phyloP scores from a whole-genome alignment of 2,113 vertebrate species.

The Lepidothrix coronata region DNA sequence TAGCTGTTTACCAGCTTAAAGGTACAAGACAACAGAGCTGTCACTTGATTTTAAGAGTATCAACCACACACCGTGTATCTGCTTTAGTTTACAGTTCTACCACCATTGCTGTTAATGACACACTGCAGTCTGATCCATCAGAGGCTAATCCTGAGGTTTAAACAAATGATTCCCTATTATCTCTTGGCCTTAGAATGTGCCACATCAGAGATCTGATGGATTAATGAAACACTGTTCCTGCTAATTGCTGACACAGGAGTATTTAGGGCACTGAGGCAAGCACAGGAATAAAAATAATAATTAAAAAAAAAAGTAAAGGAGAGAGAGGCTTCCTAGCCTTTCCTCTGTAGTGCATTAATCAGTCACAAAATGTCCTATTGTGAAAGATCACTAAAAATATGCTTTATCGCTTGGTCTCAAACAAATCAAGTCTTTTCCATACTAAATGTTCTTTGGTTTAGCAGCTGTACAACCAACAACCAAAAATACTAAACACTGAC shows the following conservation, averaged over 20 bases:
- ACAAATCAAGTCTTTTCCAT: neutral
- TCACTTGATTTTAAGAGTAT: neutral
- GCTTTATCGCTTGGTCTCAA: neutral
- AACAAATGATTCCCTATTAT: slow-evolving; percentile 74
- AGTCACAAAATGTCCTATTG: slow-evolving; percentile 33
- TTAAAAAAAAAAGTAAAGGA: neutral
- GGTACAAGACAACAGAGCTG: neutral
- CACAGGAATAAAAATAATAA: slow-evolving; percentile 43
- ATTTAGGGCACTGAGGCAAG: slow-evolving; percentile 71
- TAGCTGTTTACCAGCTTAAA: neutral
- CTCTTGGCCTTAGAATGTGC: slow-evolving; percentile 74
- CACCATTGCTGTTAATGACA: slow-evolving; percentile 11
- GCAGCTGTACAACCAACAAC: neutral
- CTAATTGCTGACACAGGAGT: slow-evolving; percentile 87
- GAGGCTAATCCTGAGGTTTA: slow-evolving; percentile 77
- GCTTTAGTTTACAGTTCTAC: neutral
- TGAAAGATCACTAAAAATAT: neutral
- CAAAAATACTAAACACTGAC: neutral
- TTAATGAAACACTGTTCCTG: slow-evolving; percentile 83
- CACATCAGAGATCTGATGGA: slow-evolving; percentile 75
- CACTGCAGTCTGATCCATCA: neutral
- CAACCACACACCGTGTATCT: neutral
- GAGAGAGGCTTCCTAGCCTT: slow-evolving; percentile 47
- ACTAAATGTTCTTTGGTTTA: neutral
- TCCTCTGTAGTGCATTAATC: slow-evolving; percentile 58